Base-by-base conservation (phyloP, 2,113 vertebrate genomes). In the Proterorhinus semilunaris region DNA sequence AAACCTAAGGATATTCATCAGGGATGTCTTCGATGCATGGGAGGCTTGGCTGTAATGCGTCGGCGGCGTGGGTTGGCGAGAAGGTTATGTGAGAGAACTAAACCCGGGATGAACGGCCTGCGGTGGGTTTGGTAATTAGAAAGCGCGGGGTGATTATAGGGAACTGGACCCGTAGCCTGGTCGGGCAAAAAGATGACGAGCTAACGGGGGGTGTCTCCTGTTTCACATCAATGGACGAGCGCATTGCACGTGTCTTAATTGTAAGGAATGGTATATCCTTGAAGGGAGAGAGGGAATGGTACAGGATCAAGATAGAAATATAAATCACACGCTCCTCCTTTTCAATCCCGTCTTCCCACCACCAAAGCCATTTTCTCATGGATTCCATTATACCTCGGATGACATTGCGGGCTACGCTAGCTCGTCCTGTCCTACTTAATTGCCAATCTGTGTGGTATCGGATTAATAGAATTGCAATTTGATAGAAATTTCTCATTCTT, bases 221-320 rank as follows among this genome's bases (percentile, higher is more conserved):
- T 81, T 79, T 84, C 54, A 57, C 71, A 66, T 65, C 69, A 48
- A 65, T 76, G 61, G 74, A 75, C 51, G 75, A 75, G 71, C 65
- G 50, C 73, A 62, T 78, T 81, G 72, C 74, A 76, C 75, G 85
- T 73, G 74, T 88, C 84, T 87, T 83, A 83, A 88, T 85, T 80
- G 72, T 68, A 51, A 72, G 67, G 80, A 81, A 88, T 73, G 75
- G 81, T 81, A 76, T 78, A 77, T 86, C 80, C 68, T 84, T 36
- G 47, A 50, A 74, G 76, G 65, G 69, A 69, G 13, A 55, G 65
- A 15, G 7, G 72, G 73, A 81, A 7, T 69, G 76, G 42, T 51
- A 78, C 42, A 67, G 72, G 65, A 83, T 74, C 63, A 67, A 69
- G 49, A 11, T 51, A 11, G 10, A 75, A 68, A 66, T 57, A 79